These are phyloP conservation scores for Heliconius himera DNA, from an alignment of 1,140 invertebrate species.

Conservation along the genomic window DNA sequence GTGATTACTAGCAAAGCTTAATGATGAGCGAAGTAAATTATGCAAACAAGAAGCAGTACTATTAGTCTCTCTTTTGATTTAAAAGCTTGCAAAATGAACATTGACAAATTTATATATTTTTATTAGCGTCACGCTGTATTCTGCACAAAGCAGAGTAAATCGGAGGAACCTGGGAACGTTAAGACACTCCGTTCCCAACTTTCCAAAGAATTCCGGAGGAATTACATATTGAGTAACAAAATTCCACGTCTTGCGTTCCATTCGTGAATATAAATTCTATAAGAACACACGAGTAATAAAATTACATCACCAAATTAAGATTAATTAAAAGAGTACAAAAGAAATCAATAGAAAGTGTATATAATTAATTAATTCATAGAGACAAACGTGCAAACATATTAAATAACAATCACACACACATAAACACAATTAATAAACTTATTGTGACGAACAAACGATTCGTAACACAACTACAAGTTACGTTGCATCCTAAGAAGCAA, in stretches of 20 bases:
- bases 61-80: neutral
- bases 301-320: neutral
- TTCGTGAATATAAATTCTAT: too few species aligned
- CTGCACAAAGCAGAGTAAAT: too few species aligned
- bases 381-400: slow-evolving; percentile 17
- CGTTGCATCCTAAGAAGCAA: slow-evolving; percentile 43
- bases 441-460: slow-evolving; percentile 34
- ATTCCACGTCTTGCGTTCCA: too few species aligned
- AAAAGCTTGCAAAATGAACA: too few species aligned
- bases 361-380: slow-evolving; percentile 22
- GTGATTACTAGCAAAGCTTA: neutral
- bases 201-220: too few species aligned
- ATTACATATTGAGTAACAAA: too few species aligned
- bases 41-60: neutral
- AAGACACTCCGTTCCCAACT: too few species aligned
- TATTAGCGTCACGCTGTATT: too few species aligned
- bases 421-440: slow-evolving; percentile 32
- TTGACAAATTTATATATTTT: too few species aligned
- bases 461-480: slow-evolving; percentile 32
- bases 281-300: neutral
- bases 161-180: too few species aligned
- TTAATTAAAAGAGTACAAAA: neutral
- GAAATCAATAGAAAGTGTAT: slow-evolving; percentile 24
- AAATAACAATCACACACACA: slow-evolving; percentile 25
- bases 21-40: neutral